These are phyloP conservation scores for Eupelmus urozonus DNA, from an alignment of 2,888 invertebrate species.

Conservation along the genomic window DNA sequence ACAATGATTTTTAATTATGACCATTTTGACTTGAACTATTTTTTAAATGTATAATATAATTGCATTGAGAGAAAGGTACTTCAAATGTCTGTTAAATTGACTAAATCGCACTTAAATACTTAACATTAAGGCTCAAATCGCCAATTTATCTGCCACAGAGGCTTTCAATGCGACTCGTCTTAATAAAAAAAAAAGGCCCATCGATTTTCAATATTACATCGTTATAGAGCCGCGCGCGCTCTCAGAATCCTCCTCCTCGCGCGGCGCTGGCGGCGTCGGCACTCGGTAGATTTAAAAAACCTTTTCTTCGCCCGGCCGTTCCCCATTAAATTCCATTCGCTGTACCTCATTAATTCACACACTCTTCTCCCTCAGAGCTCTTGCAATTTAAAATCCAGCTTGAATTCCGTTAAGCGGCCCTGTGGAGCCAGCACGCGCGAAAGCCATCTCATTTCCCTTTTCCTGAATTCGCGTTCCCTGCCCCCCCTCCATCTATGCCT, in stretches of 20 bases:
- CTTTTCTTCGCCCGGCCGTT: neutral
- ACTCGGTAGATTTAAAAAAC: slow-evolving; percentile 5
- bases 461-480: neutral
- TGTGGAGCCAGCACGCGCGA: too few species aligned
- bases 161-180: neutral
- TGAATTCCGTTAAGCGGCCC: neutral
- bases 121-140: neutral
- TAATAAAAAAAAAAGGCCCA: neutral
- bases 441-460: neutral
- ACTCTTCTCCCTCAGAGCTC: neutral
- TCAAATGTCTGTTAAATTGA: neutral
- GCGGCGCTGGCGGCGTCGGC: too few species aligned
- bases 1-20: too few species aligned
- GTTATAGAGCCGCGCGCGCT: too few species aligned
- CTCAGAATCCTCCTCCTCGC: too few species aligned
- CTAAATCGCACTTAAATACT: neutral
- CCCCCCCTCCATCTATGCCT: too few species aligned
- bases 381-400: slow-evolving; percentile 20
- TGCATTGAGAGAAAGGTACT: too few species aligned
- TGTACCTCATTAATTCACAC: slow-evolving; percentile 41
- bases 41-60: too few species aligned
- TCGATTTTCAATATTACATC: slow-evolving; percentile 44
- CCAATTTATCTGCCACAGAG: slow-evolving; percentile 10
- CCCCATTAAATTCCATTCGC: slow-evolving; percentile 31
- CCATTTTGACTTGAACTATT: too few species aligned